Evolutionary conservation across 2,888 invertebrate species (phyloP).

Genomic region (Cosmia pyralina): DNA sequence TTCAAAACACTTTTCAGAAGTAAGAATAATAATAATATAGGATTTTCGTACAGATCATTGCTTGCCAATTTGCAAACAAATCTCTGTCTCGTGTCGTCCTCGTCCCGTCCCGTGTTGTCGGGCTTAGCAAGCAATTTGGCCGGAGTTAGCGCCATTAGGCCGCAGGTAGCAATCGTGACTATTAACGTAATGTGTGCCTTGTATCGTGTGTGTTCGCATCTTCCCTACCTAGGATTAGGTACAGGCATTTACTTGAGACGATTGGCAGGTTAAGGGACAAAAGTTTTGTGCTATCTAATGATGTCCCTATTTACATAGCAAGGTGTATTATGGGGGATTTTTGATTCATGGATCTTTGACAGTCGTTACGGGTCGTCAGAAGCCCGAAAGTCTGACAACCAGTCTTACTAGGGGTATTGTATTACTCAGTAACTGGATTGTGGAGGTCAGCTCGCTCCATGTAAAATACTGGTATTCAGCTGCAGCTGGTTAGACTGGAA

Average conservation of each 20-base stretch:
- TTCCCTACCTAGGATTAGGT: slow-evolving; percentile 16
- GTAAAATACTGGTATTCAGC: too few relatives aligned
- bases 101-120: slow-evolving; percentile 43
- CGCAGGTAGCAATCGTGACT: slow-evolving; percentile 74
- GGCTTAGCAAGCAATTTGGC: slow-evolving; percentile 64
- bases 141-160: slow-evolving; percentile 68
- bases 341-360: not conserved
- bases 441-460: too few relatives aligned
- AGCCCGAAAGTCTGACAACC: too few relatives aligned
- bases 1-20: too few relatives aligned
- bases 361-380: too few relatives aligned
- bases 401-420: too few relatives aligned
- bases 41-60: not conserved
- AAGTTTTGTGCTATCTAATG: slow-evolving; percentile 6
- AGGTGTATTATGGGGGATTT: not conserved
- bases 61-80: slow-evolving; percentile 18
- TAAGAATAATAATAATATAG: too few relatives aligned
- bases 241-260: slow-evolving; percentile 21
- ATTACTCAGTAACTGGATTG: too few relatives aligned
- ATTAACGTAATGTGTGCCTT: slow-evolving; percentile 64
- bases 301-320: not conserved
- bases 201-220: slow-evolving; percentile 55
- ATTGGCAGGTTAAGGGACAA: slow-evolving; percentile 1
- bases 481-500: too few relatives aligned
- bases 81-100: slow-evolving; percentile 22